Base-by-base conservation (phyloP, 2,113 vertebrate genomes). In the Scalopus aquaticus region DNA sequence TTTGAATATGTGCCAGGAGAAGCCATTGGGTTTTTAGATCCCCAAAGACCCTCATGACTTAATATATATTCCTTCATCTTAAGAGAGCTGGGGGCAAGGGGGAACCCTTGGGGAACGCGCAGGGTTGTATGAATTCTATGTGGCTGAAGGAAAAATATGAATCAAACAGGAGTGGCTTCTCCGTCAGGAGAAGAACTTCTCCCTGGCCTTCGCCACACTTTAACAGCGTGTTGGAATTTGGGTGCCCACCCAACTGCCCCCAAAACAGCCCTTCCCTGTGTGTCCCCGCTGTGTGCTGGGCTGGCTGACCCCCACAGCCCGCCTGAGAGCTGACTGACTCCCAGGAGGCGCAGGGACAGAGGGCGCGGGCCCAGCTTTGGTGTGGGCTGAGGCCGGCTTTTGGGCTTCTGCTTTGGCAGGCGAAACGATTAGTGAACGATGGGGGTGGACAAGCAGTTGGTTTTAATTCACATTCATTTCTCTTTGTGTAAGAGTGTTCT, bases 291-390 rank as follows among this genome's bases (percentile, higher is more conserved):
- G 13, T 93, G 97, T 95, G 96, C 96, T 11, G 19, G 98, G 99
- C 93, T 99, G 98, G 96, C 97, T 95, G 98, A 98, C 98, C 98
- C 96, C 83, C 93, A 96, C 46, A n/a, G 91, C 32, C 89, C 42
- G 95, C 96, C 97, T 65, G 44, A 79, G 98, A 98, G 98, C 97
- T 98, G 98, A 1, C 92, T 72, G 98, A 98, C 98, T 94, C 98
- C 81, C 93, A 96, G 88, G 81, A 0, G 9, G 67, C 0, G 4
- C 95, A 32, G 28, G 49, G 19, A 3, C 60, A n/a, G 56, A 37
- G 13, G 42, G 12, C 2, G 46, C 8, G 69, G 51, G 46, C 60
- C 4, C 76, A 9, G 9, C 30, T 9, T 90, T 16, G 8, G 51
- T 9, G 92, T 16, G 8, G 58, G 42, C 15, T 39, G 58, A 39